Percentiles rank a stretch among this genome's conserved stretches.
Conservation (phyloP, 1,140 invertebrate species). For the Chironomus striatipennis region DNA sequence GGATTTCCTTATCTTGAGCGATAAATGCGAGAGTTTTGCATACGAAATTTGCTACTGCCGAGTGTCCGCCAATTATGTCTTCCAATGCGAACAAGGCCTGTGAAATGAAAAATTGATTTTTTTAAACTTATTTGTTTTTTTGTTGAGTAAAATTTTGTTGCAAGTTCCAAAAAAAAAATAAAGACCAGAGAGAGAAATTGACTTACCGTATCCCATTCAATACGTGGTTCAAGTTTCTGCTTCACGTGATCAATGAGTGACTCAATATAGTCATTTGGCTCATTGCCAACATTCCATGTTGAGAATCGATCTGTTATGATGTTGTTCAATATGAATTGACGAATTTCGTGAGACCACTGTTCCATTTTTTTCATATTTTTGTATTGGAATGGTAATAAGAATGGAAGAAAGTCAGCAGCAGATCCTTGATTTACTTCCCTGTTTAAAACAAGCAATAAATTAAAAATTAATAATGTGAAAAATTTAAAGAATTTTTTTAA, state of each 20-base stretch:
- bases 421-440: conserved; percentile 74
- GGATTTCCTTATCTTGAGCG: conserved; percentile 51
- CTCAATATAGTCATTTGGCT: conserved; percentile 58
- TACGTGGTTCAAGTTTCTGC: conserved; percentile 42
- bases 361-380: conserved; percentile 55
- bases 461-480: too few relatives aligned
- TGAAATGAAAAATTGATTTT: background rate
- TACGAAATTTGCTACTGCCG: conserved; percentile 69
- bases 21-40: conserved; percentile 59
- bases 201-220: conserved; percentile 44
- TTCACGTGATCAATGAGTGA: conserved; percentile 54
- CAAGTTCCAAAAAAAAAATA: too few relatives aligned
- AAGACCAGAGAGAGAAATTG: too few relatives aligned
- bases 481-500: too few relatives aligned
- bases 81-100: conserved; percentile 59
- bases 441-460: too few relatives aligned
- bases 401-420: conserved; percentile 72
- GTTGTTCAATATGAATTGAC: conserved; percentile 57
- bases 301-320: conserved; percentile 52
- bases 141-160: background rate
- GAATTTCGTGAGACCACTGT: conserved; percentile 53
- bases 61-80: conserved; percentile 74
- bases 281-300: conserved; percentile 43
- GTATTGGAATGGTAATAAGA: conserved; percentile 58
- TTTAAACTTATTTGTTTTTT: background rate